Conservation (phyloP, 2,797 vertebrate species). For the Sebastes taczanowskii region DNA sequence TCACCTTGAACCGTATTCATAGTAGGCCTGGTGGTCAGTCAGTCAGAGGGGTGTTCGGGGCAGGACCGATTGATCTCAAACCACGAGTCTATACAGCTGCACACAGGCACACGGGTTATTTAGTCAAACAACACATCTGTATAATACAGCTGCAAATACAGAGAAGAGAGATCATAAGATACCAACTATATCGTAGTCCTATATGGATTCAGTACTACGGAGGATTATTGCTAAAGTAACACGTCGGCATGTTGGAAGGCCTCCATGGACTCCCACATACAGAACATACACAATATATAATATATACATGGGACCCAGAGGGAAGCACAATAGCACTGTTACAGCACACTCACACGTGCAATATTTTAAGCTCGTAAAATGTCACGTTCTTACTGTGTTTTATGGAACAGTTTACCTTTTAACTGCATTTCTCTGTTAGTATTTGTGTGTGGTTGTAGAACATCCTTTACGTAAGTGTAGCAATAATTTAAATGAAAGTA, state of each 20-base stretch:
- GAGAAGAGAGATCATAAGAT: neutral
- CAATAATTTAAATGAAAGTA: neutral
- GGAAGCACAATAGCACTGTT: neutral
- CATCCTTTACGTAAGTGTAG: neutral
- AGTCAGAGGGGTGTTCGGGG: constrained; percentile 98
- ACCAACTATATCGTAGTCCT: neutral
- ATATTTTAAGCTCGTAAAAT: neutral
- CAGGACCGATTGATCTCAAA: constrained; percentile 99
- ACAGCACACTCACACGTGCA: neutral
- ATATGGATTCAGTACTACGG: constrained; percentile 2
- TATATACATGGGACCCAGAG: neutral
- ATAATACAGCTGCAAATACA: neutral
- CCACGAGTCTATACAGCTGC: constrained; percentile 99
- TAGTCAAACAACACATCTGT: neutral
- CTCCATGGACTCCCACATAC: constrained; percentile 26
- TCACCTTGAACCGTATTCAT: constrained; percentile 76
- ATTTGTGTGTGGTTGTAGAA: neutral
- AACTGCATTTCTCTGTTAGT: neutral
- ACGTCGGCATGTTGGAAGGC: constrained; percentile 26
- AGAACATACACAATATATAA: constrained; percentile 6
- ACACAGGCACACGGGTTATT: neutral
- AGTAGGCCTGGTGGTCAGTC: constrained; percentile 72
- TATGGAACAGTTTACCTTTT: too few relatives aligned
- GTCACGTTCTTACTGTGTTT: neutral
- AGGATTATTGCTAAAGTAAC: constrained; percentile 24